A percentile compares a stretch with the other conserved stretches of the same genome.
These are phyloP conservation scores for Brachionus sp. DNA, from an alignment of 1,140 invertebrate genomes.

Conservation along the genomic window DNA sequence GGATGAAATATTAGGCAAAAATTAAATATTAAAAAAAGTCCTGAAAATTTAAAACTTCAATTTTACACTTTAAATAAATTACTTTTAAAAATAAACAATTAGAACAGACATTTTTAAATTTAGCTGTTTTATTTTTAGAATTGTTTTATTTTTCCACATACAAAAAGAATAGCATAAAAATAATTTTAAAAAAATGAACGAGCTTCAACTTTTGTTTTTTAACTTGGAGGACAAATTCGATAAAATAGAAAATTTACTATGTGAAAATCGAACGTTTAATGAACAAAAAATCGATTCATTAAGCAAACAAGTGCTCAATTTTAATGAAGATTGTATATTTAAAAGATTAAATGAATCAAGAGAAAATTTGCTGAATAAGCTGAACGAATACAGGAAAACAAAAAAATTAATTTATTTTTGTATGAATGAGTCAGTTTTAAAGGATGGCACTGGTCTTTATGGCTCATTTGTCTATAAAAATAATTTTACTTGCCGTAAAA, in stretches of 20 bases:
- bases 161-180: neutral
- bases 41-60: neutral
- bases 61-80: neutral
- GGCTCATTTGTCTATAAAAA: neutral
- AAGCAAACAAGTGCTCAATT: neutral
- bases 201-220: neutral
- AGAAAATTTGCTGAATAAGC: neutral
- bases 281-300: neutral
- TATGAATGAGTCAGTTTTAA: neutral
- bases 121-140: neutral
- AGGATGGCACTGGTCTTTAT: neutral
- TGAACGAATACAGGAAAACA: neutral
- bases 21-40: no score
- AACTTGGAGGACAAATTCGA: neutral
- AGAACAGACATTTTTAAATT: neutral
- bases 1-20: no score
- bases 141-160: neutral
- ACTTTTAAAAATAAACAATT: neutral
- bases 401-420: neutral
- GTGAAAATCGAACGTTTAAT: neutral
- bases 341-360: neutral
- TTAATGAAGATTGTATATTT: neutral
- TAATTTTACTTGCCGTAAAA: neutral
- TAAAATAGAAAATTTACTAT: neutral
- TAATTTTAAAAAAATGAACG: neutral